Evolutionary conservation across 2,888 invertebrate genomes (phyloP).

Genomic region (Ochropleura leucogaster): DNA sequence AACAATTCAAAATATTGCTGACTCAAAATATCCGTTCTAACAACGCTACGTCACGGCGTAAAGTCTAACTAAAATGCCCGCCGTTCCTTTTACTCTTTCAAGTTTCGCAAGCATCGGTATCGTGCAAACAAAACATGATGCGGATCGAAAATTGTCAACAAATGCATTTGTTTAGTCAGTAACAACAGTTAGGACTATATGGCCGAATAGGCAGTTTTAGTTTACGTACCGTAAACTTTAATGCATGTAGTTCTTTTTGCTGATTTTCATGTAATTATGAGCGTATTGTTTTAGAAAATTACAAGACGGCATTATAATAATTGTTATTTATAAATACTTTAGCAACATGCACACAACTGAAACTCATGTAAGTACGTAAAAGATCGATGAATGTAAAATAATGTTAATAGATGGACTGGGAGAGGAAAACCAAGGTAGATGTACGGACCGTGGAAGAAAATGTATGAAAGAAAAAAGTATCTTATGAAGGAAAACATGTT

Average conservation of each 20-base stretch:
- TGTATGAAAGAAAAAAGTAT: neutral
- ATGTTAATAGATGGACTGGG: neutral
- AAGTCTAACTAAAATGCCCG: constrained; percentile 36
- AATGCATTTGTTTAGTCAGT: constrained; percentile 48
- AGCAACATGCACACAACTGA: neutral
- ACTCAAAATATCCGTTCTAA: constrained; percentile 21
- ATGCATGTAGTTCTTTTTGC: constrained; percentile 3
- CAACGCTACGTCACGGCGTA: neutral
- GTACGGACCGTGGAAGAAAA: neutral
- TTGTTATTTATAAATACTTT: neutral
- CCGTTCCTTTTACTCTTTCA: constrained; percentile 20
- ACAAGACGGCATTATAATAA: neutral
- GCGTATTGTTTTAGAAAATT: neutral
- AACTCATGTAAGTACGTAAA: neutral
- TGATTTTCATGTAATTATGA: constrained; percentile 12
- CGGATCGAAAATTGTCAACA: constrained; percentile 63
- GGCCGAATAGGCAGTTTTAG: constrained; percentile 26
- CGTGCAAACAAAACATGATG: constrained; percentile 39
- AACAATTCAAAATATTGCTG: neutral
- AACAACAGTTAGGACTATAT: constrained; percentile 10
- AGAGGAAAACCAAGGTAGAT: neutral
- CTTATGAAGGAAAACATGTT: too few relatives aligned
- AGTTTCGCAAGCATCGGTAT: constrained; percentile 64
- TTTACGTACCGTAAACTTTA: constrained; percentile 16
- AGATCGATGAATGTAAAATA: neutral